Evolutionary conservation across 2,113 vertebrate species (phyloP).

Genomic region (Ardeotis arabs): DNA sequence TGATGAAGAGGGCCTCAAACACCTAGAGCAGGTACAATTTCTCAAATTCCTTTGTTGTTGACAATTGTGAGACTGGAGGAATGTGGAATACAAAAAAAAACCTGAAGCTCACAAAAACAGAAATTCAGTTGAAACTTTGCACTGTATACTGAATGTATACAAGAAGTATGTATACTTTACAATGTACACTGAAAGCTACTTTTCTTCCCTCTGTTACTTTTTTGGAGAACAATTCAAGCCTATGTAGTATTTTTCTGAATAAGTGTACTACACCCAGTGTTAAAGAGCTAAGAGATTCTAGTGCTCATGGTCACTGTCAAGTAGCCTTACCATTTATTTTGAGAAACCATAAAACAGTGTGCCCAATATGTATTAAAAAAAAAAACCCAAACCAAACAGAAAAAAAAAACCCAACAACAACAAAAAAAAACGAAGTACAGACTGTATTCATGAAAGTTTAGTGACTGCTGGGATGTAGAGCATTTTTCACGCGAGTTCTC

Average conservation of each 20-base stretch:
- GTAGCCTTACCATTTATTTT: not conserved
- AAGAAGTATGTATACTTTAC: no score
- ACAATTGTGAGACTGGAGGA: not conserved
- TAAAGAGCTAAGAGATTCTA: not conserved
- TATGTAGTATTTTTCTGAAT: not conserved
- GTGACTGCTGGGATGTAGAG: not conserved
- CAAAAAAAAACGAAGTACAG: not conserved
- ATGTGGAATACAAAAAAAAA: not conserved
- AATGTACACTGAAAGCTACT: not conserved
- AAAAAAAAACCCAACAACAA: not conserved
- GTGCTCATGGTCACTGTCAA: not conserved
- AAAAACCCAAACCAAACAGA: not conserved
- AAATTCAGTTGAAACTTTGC: not conserved
- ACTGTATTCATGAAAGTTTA: not conserved
- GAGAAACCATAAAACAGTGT: not conserved
- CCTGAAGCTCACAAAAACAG: not conserved
- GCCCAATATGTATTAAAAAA: not conserved
- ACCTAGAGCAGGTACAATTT: slow-evolving; percentile 90
- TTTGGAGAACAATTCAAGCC: not conserved
- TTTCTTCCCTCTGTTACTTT: not conserved
- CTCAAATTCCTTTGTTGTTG: not conserved
- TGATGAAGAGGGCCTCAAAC: slow-evolving; percentile 96
- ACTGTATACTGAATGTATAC: not conserved
- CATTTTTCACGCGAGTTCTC: not conserved
- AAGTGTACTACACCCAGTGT: not conserved